Percentiles rank a stretch among this genome's conserved stretches.
Evolutionary conservation across 1,140 invertebrate species (phyloP).

Genomic region (Anthonomus grandis): DNA sequence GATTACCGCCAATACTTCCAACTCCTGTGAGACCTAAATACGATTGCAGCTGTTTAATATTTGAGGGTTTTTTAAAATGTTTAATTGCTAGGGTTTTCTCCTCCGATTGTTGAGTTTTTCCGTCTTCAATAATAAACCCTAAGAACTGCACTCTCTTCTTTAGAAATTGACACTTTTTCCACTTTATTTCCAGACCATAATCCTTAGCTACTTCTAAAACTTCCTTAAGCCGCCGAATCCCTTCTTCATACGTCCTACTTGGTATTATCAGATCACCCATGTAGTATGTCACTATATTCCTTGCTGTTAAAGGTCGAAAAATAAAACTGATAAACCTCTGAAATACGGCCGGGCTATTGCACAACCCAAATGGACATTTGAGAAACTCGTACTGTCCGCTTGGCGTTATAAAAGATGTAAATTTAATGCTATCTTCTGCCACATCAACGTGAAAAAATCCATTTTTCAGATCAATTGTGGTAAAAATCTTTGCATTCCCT

Average conservation of each 20-base stretch:
- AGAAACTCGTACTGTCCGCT: constrained; percentile 37
- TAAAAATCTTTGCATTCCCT: constrained; percentile 30
- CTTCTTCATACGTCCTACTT: constrained; percentile 24
- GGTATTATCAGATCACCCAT: constrained; percentile 36
- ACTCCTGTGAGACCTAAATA: too few relatives aligned
- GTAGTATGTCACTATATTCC: constrained; percentile 32
- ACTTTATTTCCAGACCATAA: too few relatives aligned
- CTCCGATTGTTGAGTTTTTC: too few relatives aligned
- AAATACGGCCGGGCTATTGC: constrained; percentile 33
- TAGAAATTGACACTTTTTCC: too few relatives aligned
- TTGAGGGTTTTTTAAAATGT: too few relatives aligned
- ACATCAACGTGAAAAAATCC: constrained; percentile 42
- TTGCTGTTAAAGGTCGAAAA: constrained; percentile 34
- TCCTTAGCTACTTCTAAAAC: too few relatives aligned
- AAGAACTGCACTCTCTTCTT: too few relatives aligned
- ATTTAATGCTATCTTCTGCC: constrained; percentile 28
- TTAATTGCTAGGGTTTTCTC: too few relatives aligned
- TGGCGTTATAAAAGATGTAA: constrained; percentile 30
- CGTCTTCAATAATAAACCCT: too few relatives aligned
- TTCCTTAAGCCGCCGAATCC: too few relatives aligned
- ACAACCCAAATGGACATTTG: constrained; percentile 36
- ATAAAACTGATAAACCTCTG: constrained; percentile 29
- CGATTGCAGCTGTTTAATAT: too few relatives aligned
- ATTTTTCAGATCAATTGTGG: constrained; percentile 41
- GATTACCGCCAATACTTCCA: too few relatives aligned